Evolutionary conservation across 2,113 vertebrate species (phyloP), one percentile per base, ranked within the genome.

Genomic region (Microcebus jonahi): DNA sequence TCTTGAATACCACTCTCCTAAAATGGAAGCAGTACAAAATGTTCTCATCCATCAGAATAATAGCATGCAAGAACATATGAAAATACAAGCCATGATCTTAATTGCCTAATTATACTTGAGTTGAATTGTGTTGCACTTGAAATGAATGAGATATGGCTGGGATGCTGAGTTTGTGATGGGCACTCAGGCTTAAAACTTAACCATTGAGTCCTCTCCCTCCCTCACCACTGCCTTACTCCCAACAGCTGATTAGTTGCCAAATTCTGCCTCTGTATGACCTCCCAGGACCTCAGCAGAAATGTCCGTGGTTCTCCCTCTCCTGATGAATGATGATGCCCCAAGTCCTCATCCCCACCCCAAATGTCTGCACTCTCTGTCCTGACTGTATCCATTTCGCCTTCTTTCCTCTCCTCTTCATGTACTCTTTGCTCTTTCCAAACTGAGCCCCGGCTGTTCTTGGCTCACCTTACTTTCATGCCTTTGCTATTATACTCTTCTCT

Each of bases 21-120:
- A 96, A 98, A 98, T 90, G 70, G 59, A 94, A 98, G 94, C 95
- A 91, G 95, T 61, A 93, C 65, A 96, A 96, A 96, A 75, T 79
- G 8, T 70, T 94, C 14, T 95, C 45, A 95, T 81, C 8, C 57
- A 80, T 92, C 57, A 82, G 61, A 73, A 80, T 17, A 79, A 36
- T 21, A 65, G 63, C 29, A 36, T 20, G 39, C 55, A 27, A 81
- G 77, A 59, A n/a, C 31, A 15, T 61, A 20, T 59, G 34, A 79
- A 86, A 73, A 57, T 53, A 57, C 11, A 42, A 55, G 9, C 67
- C 68, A 31, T 61, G 23, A 12, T 84, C 59, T n/a, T 88, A 45
- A 90, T 59, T 73, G 71, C 50, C 42, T 94, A 80, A 68, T 77
- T 85, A 84, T 23, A n/a, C 68, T 53, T 94, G 65, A 83, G n/a